phyloP scores from a whole-genome alignment of 2,113 vertebrate genomes.

The Hippopotamus amphibius region DNA sequence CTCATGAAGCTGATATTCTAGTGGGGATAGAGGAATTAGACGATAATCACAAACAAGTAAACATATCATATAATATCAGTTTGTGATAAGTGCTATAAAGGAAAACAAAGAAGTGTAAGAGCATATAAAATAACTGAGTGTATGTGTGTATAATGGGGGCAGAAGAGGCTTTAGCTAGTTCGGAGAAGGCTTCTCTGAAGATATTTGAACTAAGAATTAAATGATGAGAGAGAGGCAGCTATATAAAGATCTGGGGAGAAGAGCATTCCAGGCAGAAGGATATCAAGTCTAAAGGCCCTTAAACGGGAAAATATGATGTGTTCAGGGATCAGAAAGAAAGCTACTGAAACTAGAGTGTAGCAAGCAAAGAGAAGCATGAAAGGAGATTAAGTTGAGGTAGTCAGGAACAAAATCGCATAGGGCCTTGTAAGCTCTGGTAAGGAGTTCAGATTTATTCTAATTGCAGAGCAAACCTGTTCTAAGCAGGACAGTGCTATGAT shows the following conservation, averaged over 20 bases:
- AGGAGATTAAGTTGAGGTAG: conserved; percentile 1
- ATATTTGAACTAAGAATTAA: conserved; percentile 53
- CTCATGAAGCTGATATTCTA: conserved; percentile 14
- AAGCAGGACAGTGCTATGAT: background rate
- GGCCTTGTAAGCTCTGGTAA: background rate
- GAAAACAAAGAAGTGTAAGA: conserved; percentile 19
- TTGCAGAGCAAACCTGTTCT: background rate
- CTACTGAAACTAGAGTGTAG: conserved; percentile 21
- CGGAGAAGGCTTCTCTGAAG: background rate
- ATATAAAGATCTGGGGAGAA: conserved; percentile 4
- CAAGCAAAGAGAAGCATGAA: conserved; percentile 49
- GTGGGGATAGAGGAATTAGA: background rate
- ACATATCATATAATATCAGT: background rate
- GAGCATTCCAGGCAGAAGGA: background rate
- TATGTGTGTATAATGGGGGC: background rate
- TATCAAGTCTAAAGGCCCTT: background rate
- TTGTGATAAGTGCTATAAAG: conserved; percentile 15
- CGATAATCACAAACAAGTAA: conserved; percentile 53
- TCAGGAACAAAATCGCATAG: background rate
- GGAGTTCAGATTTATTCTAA: conserved; percentile 38
- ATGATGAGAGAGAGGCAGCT: conserved; percentile 13
- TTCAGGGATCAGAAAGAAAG: conserved; percentile 24
- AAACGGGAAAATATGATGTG: conserved; percentile 16
- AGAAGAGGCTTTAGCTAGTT: background rate
- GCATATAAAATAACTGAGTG: background rate